Evolutionary conservation across 1,140 invertebrate species (phyloP).

Genomic region (Nasonia giraulti): DNA sequence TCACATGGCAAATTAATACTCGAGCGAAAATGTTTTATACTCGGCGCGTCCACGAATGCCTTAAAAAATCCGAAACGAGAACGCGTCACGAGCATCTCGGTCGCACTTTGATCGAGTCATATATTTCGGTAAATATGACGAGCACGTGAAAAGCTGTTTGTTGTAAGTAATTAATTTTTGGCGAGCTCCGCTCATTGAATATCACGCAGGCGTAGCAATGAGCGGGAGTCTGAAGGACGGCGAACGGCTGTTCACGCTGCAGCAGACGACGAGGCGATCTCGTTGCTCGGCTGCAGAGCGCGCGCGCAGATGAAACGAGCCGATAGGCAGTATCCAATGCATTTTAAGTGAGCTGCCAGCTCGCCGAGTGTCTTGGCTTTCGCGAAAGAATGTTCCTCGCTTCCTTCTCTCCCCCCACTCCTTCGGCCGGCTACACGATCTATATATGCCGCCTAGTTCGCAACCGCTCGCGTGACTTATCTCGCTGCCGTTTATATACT

Average conservation of each 20-base stretch:
- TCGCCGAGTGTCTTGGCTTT: slow-evolving; percentile 58
- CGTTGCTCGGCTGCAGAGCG: too few species aligned
- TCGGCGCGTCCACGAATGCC: neutral
- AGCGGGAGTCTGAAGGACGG: neutral
- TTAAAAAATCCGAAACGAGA: neutral
- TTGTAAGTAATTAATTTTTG: slow-evolving; percentile 6
- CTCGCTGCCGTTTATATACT: too few species aligned
- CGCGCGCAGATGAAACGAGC: slow-evolving; percentile 60
- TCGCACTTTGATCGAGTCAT: neutral
- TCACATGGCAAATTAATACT: neutral
- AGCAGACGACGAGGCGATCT: slow-evolving; percentile 38
- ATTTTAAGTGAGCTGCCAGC: slow-evolving; percentile 67
- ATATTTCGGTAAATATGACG: too few species aligned
- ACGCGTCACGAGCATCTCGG: too few species aligned
- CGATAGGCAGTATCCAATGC: slow-evolving; percentile 70
- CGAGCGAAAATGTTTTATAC: neutral
- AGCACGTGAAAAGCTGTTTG: neutral
- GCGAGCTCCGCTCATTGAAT: neutral
- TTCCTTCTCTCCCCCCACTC: neutral
- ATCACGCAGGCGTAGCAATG: too few species aligned
- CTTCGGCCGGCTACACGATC: neutral
- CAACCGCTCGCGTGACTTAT: too few species aligned
- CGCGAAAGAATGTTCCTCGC: slow-evolving; percentile 55
- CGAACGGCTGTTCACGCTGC: slow-evolving; percentile 35
- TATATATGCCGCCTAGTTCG: neutral